A percentile compares a stretch with the other conserved stretches of the same genome.
phyloP scores from a whole-genome alignment of 1,140 invertebrate species.

The Globodera ellingtonae region DNA sequence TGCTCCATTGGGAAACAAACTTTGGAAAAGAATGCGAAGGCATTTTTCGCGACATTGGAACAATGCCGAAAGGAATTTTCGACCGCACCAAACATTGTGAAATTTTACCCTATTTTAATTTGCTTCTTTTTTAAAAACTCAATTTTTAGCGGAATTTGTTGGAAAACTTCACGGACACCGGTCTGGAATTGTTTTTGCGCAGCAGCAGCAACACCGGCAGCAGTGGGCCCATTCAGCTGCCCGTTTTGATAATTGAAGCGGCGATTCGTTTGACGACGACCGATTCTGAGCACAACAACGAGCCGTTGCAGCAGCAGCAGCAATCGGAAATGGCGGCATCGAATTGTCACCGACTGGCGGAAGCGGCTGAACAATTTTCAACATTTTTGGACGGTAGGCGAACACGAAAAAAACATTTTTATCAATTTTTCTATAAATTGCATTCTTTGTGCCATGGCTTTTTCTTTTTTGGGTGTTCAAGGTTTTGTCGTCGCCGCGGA shows the following conservation, averaged over 20 bases:
- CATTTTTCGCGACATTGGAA: slow-evolving; percentile 19
- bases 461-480: too few species aligned
- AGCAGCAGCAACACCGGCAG: not conserved
- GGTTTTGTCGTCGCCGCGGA: too few species aligned
- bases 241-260: not conserved
- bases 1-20: not conserved
- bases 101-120: too few species aligned
- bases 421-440: too few species aligned
- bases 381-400: not conserved
- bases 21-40: slow-evolving; percentile 1
- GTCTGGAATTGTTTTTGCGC: not conserved
- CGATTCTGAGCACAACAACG: too few species aligned
- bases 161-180: not conserved
- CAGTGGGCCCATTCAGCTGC: not conserved
- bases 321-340: too few species aligned
- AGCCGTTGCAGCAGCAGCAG: too few species aligned
- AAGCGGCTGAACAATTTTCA: not conserved
- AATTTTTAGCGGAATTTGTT: not conserved
- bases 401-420: too few species aligned
- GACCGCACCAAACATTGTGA: not conserved
- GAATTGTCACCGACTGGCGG: not conserved
- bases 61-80: not conserved
- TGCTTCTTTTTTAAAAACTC: too few species aligned
- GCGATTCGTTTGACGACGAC: not conserved
- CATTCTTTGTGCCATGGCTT: too few species aligned